phyloP scores from a whole-genome alignment of 2,797 vertebrate genomes.

The Pterois miles region DNA sequence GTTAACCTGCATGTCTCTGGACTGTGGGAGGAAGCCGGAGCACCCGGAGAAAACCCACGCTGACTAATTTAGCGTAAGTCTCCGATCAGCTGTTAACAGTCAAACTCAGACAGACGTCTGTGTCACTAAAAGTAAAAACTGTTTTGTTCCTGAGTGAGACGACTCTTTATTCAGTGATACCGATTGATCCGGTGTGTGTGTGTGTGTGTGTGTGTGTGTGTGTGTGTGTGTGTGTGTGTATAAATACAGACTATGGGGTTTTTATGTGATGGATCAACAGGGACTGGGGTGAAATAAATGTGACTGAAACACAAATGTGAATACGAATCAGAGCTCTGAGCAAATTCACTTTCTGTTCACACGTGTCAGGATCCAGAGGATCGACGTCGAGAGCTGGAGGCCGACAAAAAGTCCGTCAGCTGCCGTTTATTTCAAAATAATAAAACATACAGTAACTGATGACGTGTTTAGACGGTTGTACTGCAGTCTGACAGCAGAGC shows the following conservation, averaged over 20 bases:
- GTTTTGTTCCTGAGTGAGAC: conserved; percentile 6
- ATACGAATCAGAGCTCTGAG: conserved; percentile 15
- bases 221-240: too few species aligned
- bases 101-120: conserved; percentile 14
- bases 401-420: neutral
- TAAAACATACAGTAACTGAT: too few species aligned
- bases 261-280: conserved; percentile 32
- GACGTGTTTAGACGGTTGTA: neutral
- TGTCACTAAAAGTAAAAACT: neutral
- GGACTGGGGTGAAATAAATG: conserved; percentile 16
- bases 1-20: too few species aligned
- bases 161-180: conserved; percentile 29
- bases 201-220: too few species aligned
- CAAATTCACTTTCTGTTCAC: conserved; percentile 26
- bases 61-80: too few species aligned
- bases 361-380: neutral
- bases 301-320: conserved; percentile 6
- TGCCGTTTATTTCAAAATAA: too few species aligned
- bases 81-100: neutral
- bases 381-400: neutral
- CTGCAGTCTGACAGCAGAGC: too few species aligned
- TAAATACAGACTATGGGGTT: conserved; percentile 19
- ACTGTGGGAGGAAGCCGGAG: too few species aligned
- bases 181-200: too few species aligned
- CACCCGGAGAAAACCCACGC: too few species aligned